phyloP scores from a whole-genome alignment of 2,113 vertebrate genomes.

The Mungos mungo region DNA sequence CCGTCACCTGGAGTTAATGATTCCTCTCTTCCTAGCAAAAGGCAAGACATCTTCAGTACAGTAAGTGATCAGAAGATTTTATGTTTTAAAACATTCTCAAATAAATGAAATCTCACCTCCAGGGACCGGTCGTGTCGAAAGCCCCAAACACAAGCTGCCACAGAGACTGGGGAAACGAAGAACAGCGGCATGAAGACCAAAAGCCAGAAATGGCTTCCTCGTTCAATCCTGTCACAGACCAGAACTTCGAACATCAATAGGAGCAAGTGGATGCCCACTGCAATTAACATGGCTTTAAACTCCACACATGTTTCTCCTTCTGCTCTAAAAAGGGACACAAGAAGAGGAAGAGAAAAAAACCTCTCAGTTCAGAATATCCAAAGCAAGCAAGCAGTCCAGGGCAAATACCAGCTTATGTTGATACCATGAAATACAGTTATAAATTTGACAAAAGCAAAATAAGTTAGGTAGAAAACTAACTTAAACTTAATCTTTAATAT shows the following conservation, averaged over 20 bases:
- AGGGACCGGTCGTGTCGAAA: slow-evolving; percentile 98
- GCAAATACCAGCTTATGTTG: background rate
- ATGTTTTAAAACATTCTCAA: background rate
- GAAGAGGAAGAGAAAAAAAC: slow-evolving; percentile 30
- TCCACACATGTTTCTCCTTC: slow-evolving; percentile 99
- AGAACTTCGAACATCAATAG: slow-evolving; percentile 98
- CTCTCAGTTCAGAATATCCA: slow-evolving; percentile 50
- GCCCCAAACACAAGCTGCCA: slow-evolving; percentile 98
- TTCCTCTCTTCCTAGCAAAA: background rate
- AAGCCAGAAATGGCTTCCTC: slow-evolving; percentile 95
- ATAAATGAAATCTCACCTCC: slow-evolving; percentile 86
- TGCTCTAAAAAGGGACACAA: slow-evolving; percentile 85
- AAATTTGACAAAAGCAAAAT: slow-evolving; percentile 29
- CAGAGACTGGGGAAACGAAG: slow-evolving; percentile 97
- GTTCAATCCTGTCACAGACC: slow-evolving; percentile 95
- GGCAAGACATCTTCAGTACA: background rate
- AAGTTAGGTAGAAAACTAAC: background rate
- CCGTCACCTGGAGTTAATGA: background rate
- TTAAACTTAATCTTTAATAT: background rate
- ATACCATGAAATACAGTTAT: background rate
- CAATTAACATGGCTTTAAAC: slow-evolving; percentile 99
- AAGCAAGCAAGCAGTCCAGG: background rate
- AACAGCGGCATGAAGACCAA: slow-evolving; percentile 99
- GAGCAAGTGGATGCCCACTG: slow-evolving; percentile 96
- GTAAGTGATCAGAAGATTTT: background rate